Evolutionary conservation across 1,140 invertebrate species (phyloP).

Genomic region (Coelopa frigida): DNA sequence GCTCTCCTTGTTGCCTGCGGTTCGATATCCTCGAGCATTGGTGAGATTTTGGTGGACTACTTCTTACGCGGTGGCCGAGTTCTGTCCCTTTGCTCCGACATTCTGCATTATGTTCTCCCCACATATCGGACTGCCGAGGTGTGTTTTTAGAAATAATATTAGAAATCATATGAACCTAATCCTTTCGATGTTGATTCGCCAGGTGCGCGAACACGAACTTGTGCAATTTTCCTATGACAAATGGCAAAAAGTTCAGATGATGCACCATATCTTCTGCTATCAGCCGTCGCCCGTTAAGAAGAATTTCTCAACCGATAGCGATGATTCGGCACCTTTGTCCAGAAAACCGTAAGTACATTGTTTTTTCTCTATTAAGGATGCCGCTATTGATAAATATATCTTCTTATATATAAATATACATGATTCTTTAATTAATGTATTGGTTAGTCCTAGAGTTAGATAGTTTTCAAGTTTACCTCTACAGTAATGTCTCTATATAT

Average conservation of each 20-base stretch:
- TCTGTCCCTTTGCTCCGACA: constrained; percentile 76
- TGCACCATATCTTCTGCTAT: constrained; percentile 83
- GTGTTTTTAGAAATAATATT: constrained; percentile 10
- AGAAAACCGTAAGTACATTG: constrained; percentile 52
- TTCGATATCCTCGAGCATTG: constrained; percentile 56
- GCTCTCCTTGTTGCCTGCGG: constrained; percentile 71
- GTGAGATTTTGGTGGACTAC: constrained; percentile 62
- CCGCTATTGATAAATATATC: no score
- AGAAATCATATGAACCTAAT: no score
- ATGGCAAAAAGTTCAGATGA: constrained; percentile 74
- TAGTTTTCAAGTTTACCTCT: no score
- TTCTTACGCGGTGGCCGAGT: constrained; percentile 66
- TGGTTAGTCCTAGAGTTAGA: no score
- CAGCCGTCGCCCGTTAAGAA: constrained; percentile 72
- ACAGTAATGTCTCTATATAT: no score
- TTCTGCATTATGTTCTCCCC: constrained; percentile 66
- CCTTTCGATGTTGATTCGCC: no score
- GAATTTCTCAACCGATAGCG: constrained; percentile 65
- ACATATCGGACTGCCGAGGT: constrained; percentile 75
- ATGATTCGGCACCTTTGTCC: constrained; percentile 40
- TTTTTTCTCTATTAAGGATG: no score
- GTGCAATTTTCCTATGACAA: constrained; percentile 74
- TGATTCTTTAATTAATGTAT: no score
- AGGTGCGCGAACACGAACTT: constrained; percentile 71
- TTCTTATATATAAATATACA: no score